Evolutionary conservation across 2,797 vertebrate genomes (phyloP), one percentile per base, ranked within the genome.

Genomic region (Tragopan temminckii): DNA sequence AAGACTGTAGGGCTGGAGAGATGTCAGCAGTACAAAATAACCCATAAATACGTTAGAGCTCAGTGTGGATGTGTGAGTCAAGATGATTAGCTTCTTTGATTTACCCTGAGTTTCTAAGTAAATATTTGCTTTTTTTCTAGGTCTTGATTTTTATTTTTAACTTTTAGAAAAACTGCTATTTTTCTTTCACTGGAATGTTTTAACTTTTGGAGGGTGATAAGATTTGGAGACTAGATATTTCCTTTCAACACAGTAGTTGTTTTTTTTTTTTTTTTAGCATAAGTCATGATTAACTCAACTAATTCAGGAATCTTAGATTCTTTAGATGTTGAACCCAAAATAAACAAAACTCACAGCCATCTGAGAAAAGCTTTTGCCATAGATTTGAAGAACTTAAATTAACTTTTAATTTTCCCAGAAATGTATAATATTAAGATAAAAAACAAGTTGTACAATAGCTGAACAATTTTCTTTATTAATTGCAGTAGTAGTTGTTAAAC

Each of bases 221-320:
- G 8, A 2, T 3, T 25, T 67, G 14, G 13, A 67, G 18, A 57
- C 31, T 55, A 33, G 11, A 25, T 35, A 67, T 6, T 45, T 6
- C 3, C 52, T 66, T 82, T 57, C 27, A 11, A 6, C 52, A 3
- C 13, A 2, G 11, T 4, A 13, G 17, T 1, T n/a, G n/a, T n/a
- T n/a, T n/a, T n/a, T n/a, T n/a, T n/a, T n/a, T n/a, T n/a, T 43
- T 66, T 23, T 40, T 59, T 13, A 23, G 38, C 9, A 64, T 53
- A 82, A 64, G 35, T 86, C 16, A 27, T 1, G 7, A 19, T 68
- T 27, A 72, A 9, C 17, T 46, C 8, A 17, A 35, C 7, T 57
- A 52, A 33, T 78, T 53, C 5, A 33, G 29, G 45, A 68, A 68
- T 14, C 10, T 62, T 25, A 33, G 7, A 40, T 61, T 61, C 16